phyloP scores from a whole-genome alignment of 2,113 vertebrate species.

The Coreoperca whiteheadi region DNA sequence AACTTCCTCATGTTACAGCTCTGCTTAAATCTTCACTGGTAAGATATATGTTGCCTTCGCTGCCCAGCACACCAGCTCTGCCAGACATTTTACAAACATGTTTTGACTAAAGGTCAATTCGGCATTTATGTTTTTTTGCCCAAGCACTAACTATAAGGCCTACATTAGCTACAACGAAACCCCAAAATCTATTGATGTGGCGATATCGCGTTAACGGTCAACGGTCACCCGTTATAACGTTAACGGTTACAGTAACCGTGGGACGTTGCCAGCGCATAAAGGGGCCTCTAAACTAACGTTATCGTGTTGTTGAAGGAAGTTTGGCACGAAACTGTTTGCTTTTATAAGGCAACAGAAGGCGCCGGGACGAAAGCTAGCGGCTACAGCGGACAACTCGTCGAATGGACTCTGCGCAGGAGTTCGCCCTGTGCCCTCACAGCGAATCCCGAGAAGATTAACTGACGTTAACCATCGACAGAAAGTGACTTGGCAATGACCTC shows the following conservation, averaged over 20 bases:
- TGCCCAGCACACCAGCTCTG: no score
- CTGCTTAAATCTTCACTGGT: no score
- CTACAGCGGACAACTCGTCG: background rate
- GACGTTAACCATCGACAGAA: no score
- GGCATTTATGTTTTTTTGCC: background rate
- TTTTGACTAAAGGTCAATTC: background rate
- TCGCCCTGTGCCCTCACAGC: background rate
- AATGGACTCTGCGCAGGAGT: constrained; percentile 12
- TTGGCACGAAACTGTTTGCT: background rate
- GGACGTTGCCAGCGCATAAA: no score
- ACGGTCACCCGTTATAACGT: background rate
- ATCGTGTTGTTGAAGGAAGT: constrained; percentile 1
- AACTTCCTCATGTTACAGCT: no score
- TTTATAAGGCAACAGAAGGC: background rate
- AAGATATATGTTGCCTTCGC: no score
- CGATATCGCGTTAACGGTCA: no score
- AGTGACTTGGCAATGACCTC: background rate
- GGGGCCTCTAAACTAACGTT: background rate
- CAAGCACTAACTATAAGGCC: background rate
- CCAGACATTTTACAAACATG: background rate
- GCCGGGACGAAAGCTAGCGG: no score
- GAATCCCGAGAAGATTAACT: constrained; percentile 17
- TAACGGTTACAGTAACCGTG: no score
- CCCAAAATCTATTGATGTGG: background rate
- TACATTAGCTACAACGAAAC: background rate